Evolutionary conservation across 2,888 invertebrate genomes (phyloP).

Genomic region (Xestia ashworthii): DNA sequence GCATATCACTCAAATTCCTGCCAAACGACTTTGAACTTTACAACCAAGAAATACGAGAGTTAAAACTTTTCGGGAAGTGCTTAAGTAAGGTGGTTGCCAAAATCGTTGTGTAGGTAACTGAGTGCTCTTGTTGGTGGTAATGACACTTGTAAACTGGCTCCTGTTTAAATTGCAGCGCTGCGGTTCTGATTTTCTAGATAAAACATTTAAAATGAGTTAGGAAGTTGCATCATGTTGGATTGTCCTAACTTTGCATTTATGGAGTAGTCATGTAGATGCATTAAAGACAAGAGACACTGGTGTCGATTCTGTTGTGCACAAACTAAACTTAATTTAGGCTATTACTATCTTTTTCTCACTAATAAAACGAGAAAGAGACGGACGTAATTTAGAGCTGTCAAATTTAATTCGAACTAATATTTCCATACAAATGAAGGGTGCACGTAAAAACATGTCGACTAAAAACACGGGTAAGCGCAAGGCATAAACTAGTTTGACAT

Average conservation of each 20-base stretch:
- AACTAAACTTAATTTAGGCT: too few species aligned
- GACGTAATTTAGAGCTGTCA: too few species aligned
- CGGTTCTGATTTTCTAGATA: conserved; percentile 25
- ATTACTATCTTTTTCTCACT: too few species aligned
- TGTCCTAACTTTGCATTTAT: not conserved
- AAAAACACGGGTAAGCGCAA: too few species aligned
- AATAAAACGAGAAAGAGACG: too few species aligned
- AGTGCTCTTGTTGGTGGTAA: conserved; percentile 61
- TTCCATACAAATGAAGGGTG: too few species aligned
- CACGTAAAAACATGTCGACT: too few species aligned
- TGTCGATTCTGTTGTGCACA: too few species aligned
- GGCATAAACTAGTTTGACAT: too few species aligned
- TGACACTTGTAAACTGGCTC: conserved; percentile 62
- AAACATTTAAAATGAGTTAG: conserved; percentile 43
- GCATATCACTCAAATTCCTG: conserved; percentile 13
- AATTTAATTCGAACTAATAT: too few species aligned
- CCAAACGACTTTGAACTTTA: conserved; percentile 42
- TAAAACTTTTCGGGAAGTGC: not conserved
- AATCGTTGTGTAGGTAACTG: conserved; percentile 64
- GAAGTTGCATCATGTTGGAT: conserved; percentile 15
- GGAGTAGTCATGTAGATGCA: not conserved
- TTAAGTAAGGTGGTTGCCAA: conserved; percentile 41
- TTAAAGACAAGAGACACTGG: not conserved
- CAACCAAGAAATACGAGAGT: conserved; percentile 1
- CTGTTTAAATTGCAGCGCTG: conserved; percentile 55